Evolutionary conservation across 2,113 vertebrate genomes (phyloP).

Genomic region (Lipophrys pholis): DNA sequence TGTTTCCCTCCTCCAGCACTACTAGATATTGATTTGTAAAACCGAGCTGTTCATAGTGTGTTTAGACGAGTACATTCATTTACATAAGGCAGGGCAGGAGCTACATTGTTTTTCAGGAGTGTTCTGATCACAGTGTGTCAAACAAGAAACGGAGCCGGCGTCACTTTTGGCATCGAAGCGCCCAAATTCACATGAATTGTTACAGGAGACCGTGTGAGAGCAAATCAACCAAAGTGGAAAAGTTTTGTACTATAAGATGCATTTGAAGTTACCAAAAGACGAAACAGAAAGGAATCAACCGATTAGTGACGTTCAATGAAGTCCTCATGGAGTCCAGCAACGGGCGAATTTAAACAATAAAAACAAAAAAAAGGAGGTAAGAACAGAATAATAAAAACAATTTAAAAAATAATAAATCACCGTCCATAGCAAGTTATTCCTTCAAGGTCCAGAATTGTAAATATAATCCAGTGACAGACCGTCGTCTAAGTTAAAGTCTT

Average conservation of each 20-base stretch:
- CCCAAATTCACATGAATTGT: not conserved
- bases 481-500: not conserved
- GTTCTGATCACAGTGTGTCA: not conserved
- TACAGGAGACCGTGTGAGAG: not conserved
- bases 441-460: constrained; percentile 56
- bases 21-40: not conserved
- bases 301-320: not conserved
- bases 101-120: constrained; percentile 22
- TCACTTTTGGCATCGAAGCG: not conserved
- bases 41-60: not conserved
- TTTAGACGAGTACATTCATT: constrained; percentile 55
- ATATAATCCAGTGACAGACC: constrained; percentile 53
- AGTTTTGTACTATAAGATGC: not conserved
- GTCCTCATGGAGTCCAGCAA: not conserved
- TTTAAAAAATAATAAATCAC: not conserved
- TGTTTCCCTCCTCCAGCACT: not conserved
- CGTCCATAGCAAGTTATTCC: not conserved
- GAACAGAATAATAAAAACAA: constrained; percentile 14
- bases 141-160: not conserved
- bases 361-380: not conserved
- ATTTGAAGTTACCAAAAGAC: not conserved
- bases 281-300: not conserved
- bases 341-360: constrained; percentile 19
- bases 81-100: constrained; percentile 63
- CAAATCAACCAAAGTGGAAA: not conserved